A percentile compares a stretch with the other conserved stretches of the same genome.
These are phyloP conservation scores for Plecturocebus donacophilus DNA, from an alignment of 2,113 vertebrate genomes.

Conservation along the genomic window DNA sequence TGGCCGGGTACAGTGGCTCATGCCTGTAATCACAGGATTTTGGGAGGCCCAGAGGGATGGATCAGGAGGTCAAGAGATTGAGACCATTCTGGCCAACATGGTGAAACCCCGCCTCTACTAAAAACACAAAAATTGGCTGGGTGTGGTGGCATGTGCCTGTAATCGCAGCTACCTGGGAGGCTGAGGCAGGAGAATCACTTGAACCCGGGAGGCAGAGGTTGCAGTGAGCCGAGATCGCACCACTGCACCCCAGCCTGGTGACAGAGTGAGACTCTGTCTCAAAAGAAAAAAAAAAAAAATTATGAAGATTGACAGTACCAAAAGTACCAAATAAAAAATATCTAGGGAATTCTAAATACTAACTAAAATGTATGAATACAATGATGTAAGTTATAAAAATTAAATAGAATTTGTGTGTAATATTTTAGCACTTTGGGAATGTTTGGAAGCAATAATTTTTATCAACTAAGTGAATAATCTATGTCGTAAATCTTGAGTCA, in stretches of 20 bases:
- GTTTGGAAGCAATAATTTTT: not conserved
- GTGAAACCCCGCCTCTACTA: too few species aligned
- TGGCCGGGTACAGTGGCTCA: too few species aligned
- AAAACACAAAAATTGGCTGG: too few species aligned
- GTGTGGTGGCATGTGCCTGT: too few species aligned
- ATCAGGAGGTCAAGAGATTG: too few species aligned
- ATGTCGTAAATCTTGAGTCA: not conserved
- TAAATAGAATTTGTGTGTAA: not conserved
- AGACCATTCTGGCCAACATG: too few species aligned
- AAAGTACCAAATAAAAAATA: not conserved
- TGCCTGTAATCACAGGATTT: too few species aligned
- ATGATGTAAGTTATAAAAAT: not conserved
- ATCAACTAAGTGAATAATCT: not conserved
- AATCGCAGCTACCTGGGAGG: too few species aligned
- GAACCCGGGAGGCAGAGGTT: too few species aligned
- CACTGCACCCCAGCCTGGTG: too few species aligned
- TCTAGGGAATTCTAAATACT: not conserved
- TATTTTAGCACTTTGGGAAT: not conserved
- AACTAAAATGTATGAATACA: not conserved
- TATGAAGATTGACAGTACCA: not conserved
- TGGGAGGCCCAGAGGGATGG: fast-evolving
- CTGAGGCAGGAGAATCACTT: too few species aligned
- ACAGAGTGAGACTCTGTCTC: too few species aligned
- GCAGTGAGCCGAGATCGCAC: fast-evolving
- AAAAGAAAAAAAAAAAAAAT: not conserved